Conservation (phyloP, 2,797 vertebrate species). For the Centropyge bicolor region DNA sequence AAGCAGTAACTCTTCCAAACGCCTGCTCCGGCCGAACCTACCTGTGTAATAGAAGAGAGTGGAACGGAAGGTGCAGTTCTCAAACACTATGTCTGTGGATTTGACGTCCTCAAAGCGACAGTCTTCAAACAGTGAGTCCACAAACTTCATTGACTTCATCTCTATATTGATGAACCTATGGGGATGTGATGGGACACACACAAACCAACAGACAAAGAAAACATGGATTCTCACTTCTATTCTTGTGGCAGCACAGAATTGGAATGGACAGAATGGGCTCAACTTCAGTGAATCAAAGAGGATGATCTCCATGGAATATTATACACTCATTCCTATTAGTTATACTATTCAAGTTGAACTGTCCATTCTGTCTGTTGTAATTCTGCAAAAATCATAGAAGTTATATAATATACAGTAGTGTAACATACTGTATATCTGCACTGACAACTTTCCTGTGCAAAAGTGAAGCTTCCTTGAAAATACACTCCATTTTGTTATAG, state of each 20-base stretch:
- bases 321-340: background rate
- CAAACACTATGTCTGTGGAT: conserved; percentile 92
- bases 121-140: conserved; percentile 93
- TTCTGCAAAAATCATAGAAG: conserved; percentile 70
- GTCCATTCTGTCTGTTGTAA: conserved; percentile 57
- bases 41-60: conserved; percentile 94
- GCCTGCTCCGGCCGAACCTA: conserved; percentile 67
- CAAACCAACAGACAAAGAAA: conserved; percentile 62
- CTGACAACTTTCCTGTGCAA: conserved; percentile 12
- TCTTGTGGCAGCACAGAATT: conserved; percentile 52
- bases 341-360: background rate
- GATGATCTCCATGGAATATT: conserved; percentile 9
- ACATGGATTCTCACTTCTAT: conserved; percentile 69
- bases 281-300: conserved; percentile 16
- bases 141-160: conserved; percentile 94
- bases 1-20: background rate
- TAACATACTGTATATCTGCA: conserved; percentile 65
- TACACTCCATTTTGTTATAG: conserved; percentile 20
- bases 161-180: conserved; percentile 93
- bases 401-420: conserved; percentile 65
- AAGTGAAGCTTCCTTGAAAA: conserved; percentile 43
- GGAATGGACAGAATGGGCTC: conserved; percentile 58
- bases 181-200: conserved; percentile 66
- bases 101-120: conserved; percentile 94
- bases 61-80: conserved; percentile 93